Base-by-base conservation (phyloP, 2,888 invertebrate genomes). In the Rotaria socialis region DNA sequence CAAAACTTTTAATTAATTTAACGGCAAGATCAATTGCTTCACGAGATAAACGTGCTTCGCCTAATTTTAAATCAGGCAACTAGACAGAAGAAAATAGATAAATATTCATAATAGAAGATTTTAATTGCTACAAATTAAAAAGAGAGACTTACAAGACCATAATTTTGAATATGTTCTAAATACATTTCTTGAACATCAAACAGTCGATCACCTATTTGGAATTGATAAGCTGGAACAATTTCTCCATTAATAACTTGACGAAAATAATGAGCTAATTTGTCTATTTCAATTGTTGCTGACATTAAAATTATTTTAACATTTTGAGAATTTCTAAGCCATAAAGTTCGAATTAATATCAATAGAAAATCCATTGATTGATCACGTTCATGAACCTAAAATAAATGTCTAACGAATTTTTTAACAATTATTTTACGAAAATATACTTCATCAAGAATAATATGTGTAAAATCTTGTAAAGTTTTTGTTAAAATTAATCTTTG, bases 301-400 rank as follows among this genome's bases (percentile, higher is more conserved):
- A 97, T 97, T 5, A 97, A 92, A 85, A 97, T 93, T 0, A 95
- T 91, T 93, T 93, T 89, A 75, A 88, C 85, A 35, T 84, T 84
- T 16, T 43, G 58, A 60, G 43, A 85, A 56, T 85, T 58, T 27
- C 41, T 24, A 14, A 41, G n/a, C 60, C 56, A 85, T 84, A 96
- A 92, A 89, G 94, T 95, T 88, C 95, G 94, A 0, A 96, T 94
- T 19, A 97, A 92, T 22, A 97, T 92, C 43, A 97, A 91, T 2
- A 95, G 92, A 90, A 97, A 96, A 90, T 97, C 97, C 93, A 96
- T 95, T 50, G 96, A 95, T 90, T 95, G 94, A 88, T 95, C 95
- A 67, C 97, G 93, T 91, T 97, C 97, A 89, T 97, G 96, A 0
- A 97, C 95, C 94, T 94, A 47, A 47, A 47, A 47, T 89, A 67